phyloP scores from a whole-genome alignment of 2,888 invertebrate species.

The Trypoxylon attenuatum region DNA sequence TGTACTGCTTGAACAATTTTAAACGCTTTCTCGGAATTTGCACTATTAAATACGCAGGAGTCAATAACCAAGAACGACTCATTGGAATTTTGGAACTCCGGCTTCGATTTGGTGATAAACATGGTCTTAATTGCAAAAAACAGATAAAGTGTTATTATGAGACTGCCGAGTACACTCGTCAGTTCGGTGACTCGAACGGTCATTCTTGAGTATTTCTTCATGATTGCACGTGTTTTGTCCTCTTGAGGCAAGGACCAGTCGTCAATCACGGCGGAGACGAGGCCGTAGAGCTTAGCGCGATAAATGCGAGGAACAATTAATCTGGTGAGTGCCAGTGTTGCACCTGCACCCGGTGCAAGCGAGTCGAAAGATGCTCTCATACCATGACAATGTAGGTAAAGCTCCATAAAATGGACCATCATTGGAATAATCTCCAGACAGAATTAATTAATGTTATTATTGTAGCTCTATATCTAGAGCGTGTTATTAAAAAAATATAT shows the following conservation, averaged over 20 bases:
- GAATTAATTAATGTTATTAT: too few relatives aligned
- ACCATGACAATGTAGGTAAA: constrained; percentile 49
- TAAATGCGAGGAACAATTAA: constrained; percentile 45
- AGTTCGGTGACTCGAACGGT: constrained; percentile 19
- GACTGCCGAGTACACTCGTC: constrained; percentile 9
- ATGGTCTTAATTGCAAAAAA: too few relatives aligned
- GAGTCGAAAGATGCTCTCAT: constrained; percentile 38
- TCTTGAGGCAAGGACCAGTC: constrained; percentile 50
- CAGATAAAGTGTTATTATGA: constrained; percentile 10
- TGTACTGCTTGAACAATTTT: not conserved
- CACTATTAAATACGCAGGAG: not conserved
- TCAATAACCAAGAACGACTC: not conserved
- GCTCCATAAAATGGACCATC: constrained; percentile 40
- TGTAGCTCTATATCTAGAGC: too few relatives aligned
- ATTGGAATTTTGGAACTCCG: not conserved
- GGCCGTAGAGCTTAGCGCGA: constrained; percentile 43
- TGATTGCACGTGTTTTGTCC: constrained; percentile 34
- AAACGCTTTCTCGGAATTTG: not conserved
- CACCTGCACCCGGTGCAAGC: constrained; percentile 31
- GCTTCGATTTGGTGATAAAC: not conserved
- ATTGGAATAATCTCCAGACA: constrained; percentile 19
- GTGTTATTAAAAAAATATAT: too few relatives aligned
- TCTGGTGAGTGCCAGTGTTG: constrained; percentile 51
- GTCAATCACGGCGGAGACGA: constrained; percentile 43
- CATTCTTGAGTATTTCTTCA: constrained; percentile 44